Evolutionary conservation across 1,140 invertebrate species (phyloP).

Genomic region (Caenorhabditis tropicalis): DNA sequence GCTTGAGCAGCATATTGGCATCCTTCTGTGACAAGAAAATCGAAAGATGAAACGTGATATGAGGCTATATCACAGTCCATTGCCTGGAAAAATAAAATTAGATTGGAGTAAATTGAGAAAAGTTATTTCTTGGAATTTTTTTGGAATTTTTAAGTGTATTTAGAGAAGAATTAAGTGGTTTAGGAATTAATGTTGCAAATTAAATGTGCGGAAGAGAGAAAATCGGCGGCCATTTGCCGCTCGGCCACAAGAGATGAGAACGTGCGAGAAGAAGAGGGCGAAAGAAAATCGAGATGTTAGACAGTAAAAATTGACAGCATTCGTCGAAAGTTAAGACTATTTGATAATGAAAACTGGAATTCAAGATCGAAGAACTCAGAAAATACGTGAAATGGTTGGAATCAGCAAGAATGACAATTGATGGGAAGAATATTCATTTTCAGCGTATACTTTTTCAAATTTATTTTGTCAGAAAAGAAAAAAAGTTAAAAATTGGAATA

Average conservation of each 20-base stretch:
- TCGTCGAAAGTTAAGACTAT: no score
- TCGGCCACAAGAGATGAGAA: neutral
- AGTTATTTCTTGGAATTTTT: neutral
- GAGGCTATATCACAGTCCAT: conserved; percentile 71
- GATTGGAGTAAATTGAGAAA: neutral
- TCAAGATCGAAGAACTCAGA: no score
- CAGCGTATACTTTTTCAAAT: no score
- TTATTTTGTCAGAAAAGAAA: neutral
- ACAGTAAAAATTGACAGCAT: neutral
- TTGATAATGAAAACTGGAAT: no score
- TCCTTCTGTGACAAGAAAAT: conserved; percentile 65
- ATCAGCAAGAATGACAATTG: no score
- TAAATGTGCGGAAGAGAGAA: neutral
- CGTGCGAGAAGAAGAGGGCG: neutral
- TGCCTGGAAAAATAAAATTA: neutral
- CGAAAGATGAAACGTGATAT: conserved; percentile 71
- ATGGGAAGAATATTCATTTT: no score
- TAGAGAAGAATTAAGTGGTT: neutral
- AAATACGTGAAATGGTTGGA: no score
- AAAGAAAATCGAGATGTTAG: neutral
- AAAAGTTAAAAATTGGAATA: neutral
- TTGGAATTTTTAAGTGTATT: neutral
- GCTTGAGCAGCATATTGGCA: conserved; percentile 64
- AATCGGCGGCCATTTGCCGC: neutral
- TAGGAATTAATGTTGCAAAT: neutral